Evolutionary conservation across 2,113 vertebrate species (phyloP), one percentile per base, ranked within the genome.

Genomic region (Pitta sordida): DNA sequence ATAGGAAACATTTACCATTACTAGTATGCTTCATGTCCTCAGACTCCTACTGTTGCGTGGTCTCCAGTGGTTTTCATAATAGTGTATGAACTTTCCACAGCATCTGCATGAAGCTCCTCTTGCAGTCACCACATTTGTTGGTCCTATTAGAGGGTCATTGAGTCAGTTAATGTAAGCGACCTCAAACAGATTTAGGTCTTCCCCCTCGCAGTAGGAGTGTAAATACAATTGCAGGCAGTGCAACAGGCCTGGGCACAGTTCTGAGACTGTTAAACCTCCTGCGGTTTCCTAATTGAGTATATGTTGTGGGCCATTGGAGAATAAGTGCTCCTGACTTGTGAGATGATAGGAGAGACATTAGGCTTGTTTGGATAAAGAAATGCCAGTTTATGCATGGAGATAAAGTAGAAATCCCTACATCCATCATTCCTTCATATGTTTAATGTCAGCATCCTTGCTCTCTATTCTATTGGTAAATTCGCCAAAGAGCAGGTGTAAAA

Each of bases 361-460:
- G 16, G 11, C 6, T 67, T 75, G 34, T 24, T 11, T n/a, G 41
- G 34, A 24, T 30, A 41, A 73, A 53, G 22, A 79, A 24, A 34
- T 49, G 13, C 2, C 8, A 39, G 19, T 41, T 74, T 21, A 36
- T n/a, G 36, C 6, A 5, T 6, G 15, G 46, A 62, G 3, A 29
- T 75, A 39, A 64, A 65, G 26, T 5, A 81, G 49, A 77, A 92
- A 75, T 75, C 41, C 30, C n/a, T 58, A 17, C 6, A 8, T 62
- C 44, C 27, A 44, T 8, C 8, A 30, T 78, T 56, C 9, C 16
- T 67, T 78, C 2, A 0, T 44, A 10, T 1, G 0, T 22, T 86
- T 74, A 29, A 10, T 21, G 15, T 52, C 8, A 11, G 27, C 46
- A 65, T 15, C 48, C 29, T 75, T 85, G 11, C 10, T 30, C 4